Percentiles rank a stretch among this genome's conserved stretches.
Evolutionary conservation across 2,113 vertebrate species (phyloP).

Genomic region (Anguilla japonica): DNA sequence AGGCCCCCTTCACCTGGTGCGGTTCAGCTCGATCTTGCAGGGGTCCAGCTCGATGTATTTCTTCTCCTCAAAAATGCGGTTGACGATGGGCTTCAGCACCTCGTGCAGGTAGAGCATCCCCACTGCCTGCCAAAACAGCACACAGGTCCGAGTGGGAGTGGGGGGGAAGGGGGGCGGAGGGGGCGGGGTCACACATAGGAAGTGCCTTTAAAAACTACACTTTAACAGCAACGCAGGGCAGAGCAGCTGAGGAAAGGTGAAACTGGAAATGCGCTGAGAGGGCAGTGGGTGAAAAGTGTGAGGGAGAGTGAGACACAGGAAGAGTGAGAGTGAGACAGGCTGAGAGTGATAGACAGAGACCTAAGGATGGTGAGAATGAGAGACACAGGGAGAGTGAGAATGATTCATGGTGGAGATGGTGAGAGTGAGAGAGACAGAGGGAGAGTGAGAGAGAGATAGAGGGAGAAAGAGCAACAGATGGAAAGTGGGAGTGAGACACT

Average conservation of each 20-base stretch:
- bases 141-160: background rate
- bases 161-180: too few relatives aligned
- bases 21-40: constrained; percentile 81
- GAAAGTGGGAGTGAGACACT: too few relatives aligned
- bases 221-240: background rate
- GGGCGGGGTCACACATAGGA: background rate
- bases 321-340: too few relatives aligned
- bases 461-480: too few relatives aligned
- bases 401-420: background rate
- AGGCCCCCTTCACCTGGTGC: constrained; percentile 65
- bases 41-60: constrained; percentile 91
- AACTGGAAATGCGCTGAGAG: background rate
- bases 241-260: background rate
- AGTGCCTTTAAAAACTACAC: background rate
- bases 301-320: background rate
- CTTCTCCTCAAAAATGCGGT: constrained; percentile 86
- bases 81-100: constrained; percentile 79
- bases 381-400: background rate
- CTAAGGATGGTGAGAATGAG: background rate
- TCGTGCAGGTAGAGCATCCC: constrained; percentile 89
- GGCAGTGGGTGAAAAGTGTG: background rate
- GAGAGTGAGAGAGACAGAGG: too few relatives aligned
- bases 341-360: too few relatives aligned
- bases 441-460: too few relatives aligned
- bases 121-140: constrained; percentile 71